A percentile compares a stretch with the other conserved stretches of the same genome.
phyloP scores from a whole-genome alignment of 2,888 invertebrate species.

The Embidobia sp. region DNA sequence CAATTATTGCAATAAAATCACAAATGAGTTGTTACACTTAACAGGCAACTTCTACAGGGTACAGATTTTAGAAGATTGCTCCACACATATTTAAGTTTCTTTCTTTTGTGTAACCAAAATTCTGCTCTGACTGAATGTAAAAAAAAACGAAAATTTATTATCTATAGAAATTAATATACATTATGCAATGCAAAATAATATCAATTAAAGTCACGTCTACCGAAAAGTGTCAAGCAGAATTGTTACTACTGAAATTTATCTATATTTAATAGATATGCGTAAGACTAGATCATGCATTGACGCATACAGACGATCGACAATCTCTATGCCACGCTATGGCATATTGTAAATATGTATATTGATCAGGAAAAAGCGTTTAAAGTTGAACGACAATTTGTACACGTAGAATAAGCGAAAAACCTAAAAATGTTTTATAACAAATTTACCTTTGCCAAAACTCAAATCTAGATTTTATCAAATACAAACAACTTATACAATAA shows the following conservation, averaged over 20 bases:
- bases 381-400: conserved; percentile 73
- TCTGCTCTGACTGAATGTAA: conserved; percentile 16
- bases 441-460: conserved; percentile 78
- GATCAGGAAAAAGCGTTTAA: conserved; percentile 70
- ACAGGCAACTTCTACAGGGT: conserved; percentile 59
- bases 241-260: neutral
- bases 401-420: conserved; percentile 67
- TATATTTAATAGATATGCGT: neutral
- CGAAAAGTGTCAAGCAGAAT: conserved; percentile 18
- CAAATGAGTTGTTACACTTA: conserved; percentile 46
- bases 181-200: conserved; percentile 2
- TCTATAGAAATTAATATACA: conserved; percentile 2
- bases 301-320: conserved; percentile 74
- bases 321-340: conserved; percentile 74
- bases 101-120: conserved; percentile 10
- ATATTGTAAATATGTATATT: conserved; percentile 76
- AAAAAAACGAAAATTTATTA: neutral
- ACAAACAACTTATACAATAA: conserved; percentile 71
- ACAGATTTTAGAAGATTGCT: conserved; percentile 57
- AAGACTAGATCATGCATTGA: conserved; percentile 52
- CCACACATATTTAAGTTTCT: conserved; percentile 25
- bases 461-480: conserved; percentile 67
- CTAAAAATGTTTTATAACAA: conserved; percentile 75
- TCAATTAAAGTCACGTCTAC: conserved; percentile 11
- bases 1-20: no score